Evolutionary conservation across 2,888 invertebrate genomes (phyloP).

Genomic region (Colostygia pectinataria): DNA sequence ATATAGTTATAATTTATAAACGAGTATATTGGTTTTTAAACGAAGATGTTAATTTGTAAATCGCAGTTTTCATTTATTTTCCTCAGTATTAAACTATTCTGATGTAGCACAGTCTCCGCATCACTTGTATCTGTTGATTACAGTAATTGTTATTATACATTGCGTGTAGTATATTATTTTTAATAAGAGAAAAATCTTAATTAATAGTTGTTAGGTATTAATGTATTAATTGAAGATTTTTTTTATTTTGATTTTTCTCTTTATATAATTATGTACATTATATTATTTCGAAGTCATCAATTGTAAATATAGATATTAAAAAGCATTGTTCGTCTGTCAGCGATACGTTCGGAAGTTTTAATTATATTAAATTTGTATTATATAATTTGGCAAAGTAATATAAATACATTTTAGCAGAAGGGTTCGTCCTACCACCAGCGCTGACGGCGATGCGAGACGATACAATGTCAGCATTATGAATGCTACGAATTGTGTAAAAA

Average conservation of each 20-base stretch:
- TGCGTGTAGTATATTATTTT: conserved; percentile 81
- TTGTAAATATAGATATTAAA: conserved; percentile 79
- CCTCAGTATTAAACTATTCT: conserved; percentile 69
- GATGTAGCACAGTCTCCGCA: conserved; percentile 50
- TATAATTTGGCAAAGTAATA: conserved; percentile 63
- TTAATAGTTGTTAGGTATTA: conserved; percentile 80
- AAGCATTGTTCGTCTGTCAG: conserved; percentile 66
- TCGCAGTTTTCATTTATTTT: conserved; percentile 29
- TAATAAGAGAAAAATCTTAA: conserved; percentile 81
- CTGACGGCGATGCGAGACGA: conserved; percentile 66
- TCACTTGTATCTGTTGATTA: conserved; percentile 69
- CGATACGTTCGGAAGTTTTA: conserved; percentile 56
- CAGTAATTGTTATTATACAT: conserved; percentile 68
- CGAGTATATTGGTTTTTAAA: no score
- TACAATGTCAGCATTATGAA: conserved; percentile 82
- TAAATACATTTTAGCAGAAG: conserved; percentile 51
- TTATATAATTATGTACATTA: conserved; percentile 75
- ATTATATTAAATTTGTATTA: conserved; percentile 78
- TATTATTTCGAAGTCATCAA: conserved; percentile 79
- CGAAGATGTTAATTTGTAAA: conserved; percentile 35
- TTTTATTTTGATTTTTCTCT: conserved; percentile 82
- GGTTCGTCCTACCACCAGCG: conserved; percentile 50
- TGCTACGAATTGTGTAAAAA: conserved; percentile 84
- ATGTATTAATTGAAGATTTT: conserved; percentile 81
- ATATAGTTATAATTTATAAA: conserved; percentile 65